Percentiles rank a stretch among this genome's conserved stretches.
Evolutionary conservation across 2,113 vertebrate species (phyloP).

Genomic region (Corythoichthys intestinalis): DNA sequence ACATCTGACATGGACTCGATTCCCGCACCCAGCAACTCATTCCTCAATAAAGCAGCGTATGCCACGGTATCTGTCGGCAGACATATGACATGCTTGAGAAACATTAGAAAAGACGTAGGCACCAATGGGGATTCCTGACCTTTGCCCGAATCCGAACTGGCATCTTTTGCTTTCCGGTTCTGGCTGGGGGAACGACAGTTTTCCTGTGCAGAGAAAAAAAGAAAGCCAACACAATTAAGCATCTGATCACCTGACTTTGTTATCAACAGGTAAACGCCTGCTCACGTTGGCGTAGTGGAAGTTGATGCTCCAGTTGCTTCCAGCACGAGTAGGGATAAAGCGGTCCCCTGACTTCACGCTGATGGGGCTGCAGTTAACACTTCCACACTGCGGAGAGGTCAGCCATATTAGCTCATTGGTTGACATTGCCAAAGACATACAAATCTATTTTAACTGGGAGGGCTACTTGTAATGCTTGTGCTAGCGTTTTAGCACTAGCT

Average conservation of each 20-base stretch:
- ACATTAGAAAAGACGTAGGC: neutral
- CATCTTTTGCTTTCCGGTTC: conserved; percentile 75
- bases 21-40: conserved; percentile 75
- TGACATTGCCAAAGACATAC: no score
- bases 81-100: neutral
- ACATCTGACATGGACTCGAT: conserved; percentile 73
- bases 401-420: neutral
- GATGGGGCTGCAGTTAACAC: conserved; percentile 68
- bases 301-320: conserved; percentile 82
- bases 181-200: conserved; percentile 76
- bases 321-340: conserved; percentile 76
- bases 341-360: conserved; percentile 75
- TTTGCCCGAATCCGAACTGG: conserved; percentile 75
- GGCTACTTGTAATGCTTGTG: no score
- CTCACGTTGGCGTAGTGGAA: conserved; percentile 78
- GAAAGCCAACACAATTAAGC: neutral
- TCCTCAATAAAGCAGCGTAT: conserved; percentile 76
- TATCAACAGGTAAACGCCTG: neutral
- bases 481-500: no score
- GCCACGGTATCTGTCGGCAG: conserved; percentile 69
- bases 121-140: conserved; percentile 44
- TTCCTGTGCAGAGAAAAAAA: conserved; percentile 59
- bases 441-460: no score
- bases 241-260: neutral
- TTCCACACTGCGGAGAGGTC: conserved; percentile 49